Percentiles rank a stretch among this genome's conserved stretches.
Conservation (phyloP, 2,888 invertebrate genomes). For the Apantesis nais region DNA sequence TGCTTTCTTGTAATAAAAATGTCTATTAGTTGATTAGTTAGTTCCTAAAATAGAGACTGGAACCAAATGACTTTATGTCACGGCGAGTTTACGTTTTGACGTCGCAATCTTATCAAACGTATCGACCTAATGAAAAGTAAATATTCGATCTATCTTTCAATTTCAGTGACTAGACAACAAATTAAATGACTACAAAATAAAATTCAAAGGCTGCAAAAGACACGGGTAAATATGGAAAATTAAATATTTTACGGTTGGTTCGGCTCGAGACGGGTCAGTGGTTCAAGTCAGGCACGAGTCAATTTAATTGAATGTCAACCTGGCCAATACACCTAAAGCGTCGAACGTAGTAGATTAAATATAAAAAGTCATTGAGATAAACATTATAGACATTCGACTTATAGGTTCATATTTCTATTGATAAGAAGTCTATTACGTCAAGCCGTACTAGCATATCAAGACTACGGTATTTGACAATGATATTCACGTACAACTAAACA, state of each 20-base stretch:
- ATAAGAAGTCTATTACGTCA: slow-evolving; percentile 18
- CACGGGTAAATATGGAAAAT: neutral
- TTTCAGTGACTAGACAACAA: neutral
- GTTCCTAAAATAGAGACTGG: neutral
- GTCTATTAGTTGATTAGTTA: too few species aligned
- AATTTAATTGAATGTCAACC: slow-evolving; percentile 80
- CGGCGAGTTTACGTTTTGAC: neutral
- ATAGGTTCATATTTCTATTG: slow-evolving; percentile 44
- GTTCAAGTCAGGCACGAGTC: slow-evolving; percentile 64
- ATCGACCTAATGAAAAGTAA: neutral
- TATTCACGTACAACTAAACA: slow-evolving; percentile 48
- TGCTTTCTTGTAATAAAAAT: neutral
- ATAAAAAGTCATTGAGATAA: slow-evolving; percentile 59
- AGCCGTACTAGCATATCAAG: slow-evolving; percentile 16
- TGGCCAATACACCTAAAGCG: slow-evolving; percentile 65
- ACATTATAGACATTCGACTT: slow-evolving; percentile 49
- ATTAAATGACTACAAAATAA: neutral
- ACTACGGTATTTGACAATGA: slow-evolving; percentile 35
- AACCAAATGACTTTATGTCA: neutral
- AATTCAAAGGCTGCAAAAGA: neutral
- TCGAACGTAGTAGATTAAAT: slow-evolving; percentile 62
- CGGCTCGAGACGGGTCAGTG: slow-evolving; percentile 56
- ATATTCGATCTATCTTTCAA: neutral
- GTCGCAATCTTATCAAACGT: neutral
- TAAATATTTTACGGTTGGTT: slow-evolving; percentile 28